Base-by-base conservation (phyloP, 1,140 invertebrate species). In the Onthophagus taurus region DNA sequence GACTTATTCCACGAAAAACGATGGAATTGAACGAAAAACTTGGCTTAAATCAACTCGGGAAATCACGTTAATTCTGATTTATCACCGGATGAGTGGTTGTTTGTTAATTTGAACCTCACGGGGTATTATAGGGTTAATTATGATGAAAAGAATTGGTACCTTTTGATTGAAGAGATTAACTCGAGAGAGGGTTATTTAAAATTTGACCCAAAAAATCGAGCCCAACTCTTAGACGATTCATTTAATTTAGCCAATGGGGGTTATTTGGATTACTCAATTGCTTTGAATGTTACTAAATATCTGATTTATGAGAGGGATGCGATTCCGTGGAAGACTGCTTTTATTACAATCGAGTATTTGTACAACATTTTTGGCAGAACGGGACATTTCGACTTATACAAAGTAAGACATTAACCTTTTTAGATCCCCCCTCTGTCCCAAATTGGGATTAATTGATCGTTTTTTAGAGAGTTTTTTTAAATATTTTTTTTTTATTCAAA, bases 171-270 rank as follows among this genome's bases (percentile, higher is more conserved):
- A 6, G 75, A 89, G 45, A 58, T 91, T 4, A 54, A 65, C 50
- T 79, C 74, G 48, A 63, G 67, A 52, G 65, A 76, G 30, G 59
- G 63, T 39, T 52, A 51, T 42, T 13, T 31, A 11, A 44, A 46
- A 16, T 86, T 92, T 31, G 72, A 80, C 30, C 71, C 78, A 0
- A 76, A 83, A 17, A 95, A 94, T 61, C 65, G 90, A 48, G 90
- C 89, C 0, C 90, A 95, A 61, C 68, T 94, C 3, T 69, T 95
- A 1, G 86, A 94, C 55, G 91, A 95, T 62, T 80, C 85, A 0
- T 72, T 93, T 54, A 88, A 87, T 54, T 66, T 96, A 23, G 88
- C 87, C 0, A 62, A 79, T n/a, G 76, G 76, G 7, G 78, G 76
- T 9, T 67, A 71, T 30, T 51, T 86, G 2, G 65, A 72, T 39